A percentile compares a stretch with the other conserved stretches of the same genome.
These are phyloP conservation scores for Stegana nigrithorax DNA, from an alignment of 2,888 invertebrate species.

Conservation along the genomic window DNA sequence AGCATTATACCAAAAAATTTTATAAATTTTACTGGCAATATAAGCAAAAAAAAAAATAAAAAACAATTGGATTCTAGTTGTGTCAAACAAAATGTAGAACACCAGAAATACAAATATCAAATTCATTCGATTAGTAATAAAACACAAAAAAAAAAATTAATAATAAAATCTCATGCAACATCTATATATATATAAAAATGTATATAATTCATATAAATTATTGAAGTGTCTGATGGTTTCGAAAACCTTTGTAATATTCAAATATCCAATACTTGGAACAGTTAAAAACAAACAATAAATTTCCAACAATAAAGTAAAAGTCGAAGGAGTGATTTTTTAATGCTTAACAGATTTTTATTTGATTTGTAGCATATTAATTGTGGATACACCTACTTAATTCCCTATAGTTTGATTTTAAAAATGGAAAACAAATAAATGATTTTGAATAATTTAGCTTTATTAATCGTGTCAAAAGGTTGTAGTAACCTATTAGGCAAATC, in stretches of 20 bases:
- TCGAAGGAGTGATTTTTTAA: neutral
- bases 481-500: too few species aligned
- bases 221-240: neutral
- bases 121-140: conserved; percentile 30
- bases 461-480: too few species aligned
- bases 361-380: conserved; percentile 1
- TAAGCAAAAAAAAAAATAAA: conserved; percentile 26
- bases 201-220: conserved; percentile 25
- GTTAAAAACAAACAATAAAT: too few species aligned
- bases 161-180: conserved; percentile 69
- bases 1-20: too few species aligned
- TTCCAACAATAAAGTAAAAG: neutral
- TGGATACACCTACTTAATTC: too few species aligned
- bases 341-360: neutral
- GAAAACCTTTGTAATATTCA: neutral
- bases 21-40: too few species aligned
- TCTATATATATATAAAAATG: conserved; percentile 39
- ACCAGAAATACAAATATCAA: conserved; percentile 11
- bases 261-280: too few species aligned
- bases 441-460: too few species aligned
- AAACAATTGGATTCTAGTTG: neutral
- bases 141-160: conserved; percentile 61
- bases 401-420: too few species aligned
- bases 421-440: too few species aligned
- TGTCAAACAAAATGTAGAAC: neutral